Evolutionary conservation across 2,888 invertebrate genomes (phyloP), one percentile per base, ranked within the genome.

Genomic region (Eurois occulta): DNA sequence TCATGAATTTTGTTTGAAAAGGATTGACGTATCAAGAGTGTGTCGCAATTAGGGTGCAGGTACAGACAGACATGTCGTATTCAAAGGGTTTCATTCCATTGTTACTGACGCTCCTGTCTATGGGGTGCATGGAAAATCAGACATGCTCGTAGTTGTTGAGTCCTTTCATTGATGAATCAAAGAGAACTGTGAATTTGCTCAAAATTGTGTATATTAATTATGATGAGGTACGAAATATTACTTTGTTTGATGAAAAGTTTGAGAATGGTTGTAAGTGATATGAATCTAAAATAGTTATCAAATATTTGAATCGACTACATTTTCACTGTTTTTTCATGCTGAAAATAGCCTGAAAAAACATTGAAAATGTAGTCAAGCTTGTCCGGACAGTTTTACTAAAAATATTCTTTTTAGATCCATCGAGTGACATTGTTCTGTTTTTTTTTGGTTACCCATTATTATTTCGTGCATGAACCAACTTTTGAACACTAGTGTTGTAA

Each of bases 31-130:
- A 24, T n/a, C 24, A n/a, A 79, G 43, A 38, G 46, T 21, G 46
- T n/a, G 41, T 62, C 41, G 2, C 21, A 70, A 71, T 32, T 32
- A 58, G 58, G 21, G 16, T 41, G 16, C 60, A 21, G 5, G 24
- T n/a, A 60, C 38, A 75, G 21, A 38, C 35, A 46, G 41, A n/a
- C 38, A 38, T 67, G 28, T 60, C 60, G 70, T 35, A 46, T 60
- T 84, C 60, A 60, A 80, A 81, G 72, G 60, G 58, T 48, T 65
- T 38, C 28, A 3, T 67, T 35, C 21, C 32, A 79, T 80, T 66
- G 73, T 79, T 84, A 58, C 38, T 21, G 18, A 24, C 21, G 16
- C 6, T 6, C 3, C 3, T 35, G 46, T 66, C 10, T 52, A 21
- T 13, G 18, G 24, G 55, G 62, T 58, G 52, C 52, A 55, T 48